These are phyloP conservation scores for Heliconius eleuchia DNA, from an alignment of 1,140 invertebrate species.

Conservation along the genomic window DNA sequence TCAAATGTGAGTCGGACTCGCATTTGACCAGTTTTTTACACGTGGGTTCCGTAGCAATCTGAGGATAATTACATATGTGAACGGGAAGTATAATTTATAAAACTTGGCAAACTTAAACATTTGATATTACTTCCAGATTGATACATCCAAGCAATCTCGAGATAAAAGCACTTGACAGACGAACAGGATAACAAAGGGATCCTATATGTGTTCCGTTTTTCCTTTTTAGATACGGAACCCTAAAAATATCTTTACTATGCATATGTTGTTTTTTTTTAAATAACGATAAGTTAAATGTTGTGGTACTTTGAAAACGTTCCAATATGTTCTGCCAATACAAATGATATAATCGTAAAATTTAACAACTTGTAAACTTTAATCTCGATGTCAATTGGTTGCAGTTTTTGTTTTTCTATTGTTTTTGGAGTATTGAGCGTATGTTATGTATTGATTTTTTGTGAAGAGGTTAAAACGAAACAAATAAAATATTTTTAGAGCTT, in stretches of 20 bases:
- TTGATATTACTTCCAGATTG: too few species aligned
- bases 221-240: too few species aligned
- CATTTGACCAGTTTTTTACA: too few species aligned
- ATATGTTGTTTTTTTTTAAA: not conserved
- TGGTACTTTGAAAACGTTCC: constrained; percentile 13
- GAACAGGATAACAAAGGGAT: too few species aligned
- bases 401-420: not conserved
- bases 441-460: not conserved
- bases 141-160: too few species aligned
- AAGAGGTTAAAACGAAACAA: not conserved
- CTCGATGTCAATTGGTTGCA: not conserved
- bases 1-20: too few species aligned
- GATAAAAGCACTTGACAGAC: too few species aligned
- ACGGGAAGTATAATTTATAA: too few species aligned
- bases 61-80: too few species aligned
- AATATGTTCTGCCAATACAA: constrained; percentile 9
- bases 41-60: too few species aligned
- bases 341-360: constrained; percentile 6
- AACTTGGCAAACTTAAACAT: too few species aligned
- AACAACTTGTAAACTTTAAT: constrained; percentile 14
- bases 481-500: not conserved
- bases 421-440: not conserved
- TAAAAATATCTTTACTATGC: not conserved
- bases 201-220: too few species aligned
- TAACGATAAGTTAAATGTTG: constrained; percentile 9